A percentile compares a stretch with the other conserved stretches of the same genome.
These are phyloP conservation scores for Malurus melanocephalus DNA, from an alignment of 2,113 vertebrate genomes.

Conservation along the genomic window DNA sequence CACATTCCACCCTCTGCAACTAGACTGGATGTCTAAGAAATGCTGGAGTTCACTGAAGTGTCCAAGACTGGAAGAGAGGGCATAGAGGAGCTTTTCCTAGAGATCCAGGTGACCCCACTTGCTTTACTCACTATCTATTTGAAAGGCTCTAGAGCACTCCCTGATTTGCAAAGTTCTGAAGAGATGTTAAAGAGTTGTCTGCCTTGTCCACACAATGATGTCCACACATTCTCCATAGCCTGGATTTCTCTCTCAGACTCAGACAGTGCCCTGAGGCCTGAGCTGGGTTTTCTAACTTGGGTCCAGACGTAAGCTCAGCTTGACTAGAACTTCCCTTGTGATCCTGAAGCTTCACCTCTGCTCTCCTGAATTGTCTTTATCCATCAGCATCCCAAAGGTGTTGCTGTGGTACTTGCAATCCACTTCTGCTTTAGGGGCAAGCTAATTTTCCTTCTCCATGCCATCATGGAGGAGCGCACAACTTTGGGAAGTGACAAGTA, in stretches of 20 bases:
- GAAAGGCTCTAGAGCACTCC: not conserved
- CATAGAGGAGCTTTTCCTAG: not conserved
- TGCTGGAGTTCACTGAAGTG: not conserved
- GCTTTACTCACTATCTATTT: not conserved
- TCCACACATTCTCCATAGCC: not conserved
- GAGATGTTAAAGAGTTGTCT: not conserved
- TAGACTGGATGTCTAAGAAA: not conserved
- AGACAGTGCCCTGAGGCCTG: not conserved
- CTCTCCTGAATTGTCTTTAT: not conserved
- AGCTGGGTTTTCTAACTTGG: not conserved
- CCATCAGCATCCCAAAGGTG: not conserved
- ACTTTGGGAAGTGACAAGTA: not conserved
- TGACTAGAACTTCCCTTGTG: not conserved
- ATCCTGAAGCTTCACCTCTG: not conserved
- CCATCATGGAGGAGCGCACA: not conserved
- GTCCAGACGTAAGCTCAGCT: not conserved
- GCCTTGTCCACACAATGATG: not conserved
- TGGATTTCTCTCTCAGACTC: not conserved
- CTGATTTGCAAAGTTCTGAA: not conserved
- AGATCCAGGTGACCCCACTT: not conserved
- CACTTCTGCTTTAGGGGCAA: not conserved
- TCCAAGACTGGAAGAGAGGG: not conserved
- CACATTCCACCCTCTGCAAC: not conserved
- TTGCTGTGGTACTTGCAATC: not conserved
- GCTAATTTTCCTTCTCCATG: not conserved